These are phyloP conservation scores for Melanogrammus aeglefinus DNA, from an alignment of 2,797 vertebrate species.

Conservation along the genomic window DNA sequence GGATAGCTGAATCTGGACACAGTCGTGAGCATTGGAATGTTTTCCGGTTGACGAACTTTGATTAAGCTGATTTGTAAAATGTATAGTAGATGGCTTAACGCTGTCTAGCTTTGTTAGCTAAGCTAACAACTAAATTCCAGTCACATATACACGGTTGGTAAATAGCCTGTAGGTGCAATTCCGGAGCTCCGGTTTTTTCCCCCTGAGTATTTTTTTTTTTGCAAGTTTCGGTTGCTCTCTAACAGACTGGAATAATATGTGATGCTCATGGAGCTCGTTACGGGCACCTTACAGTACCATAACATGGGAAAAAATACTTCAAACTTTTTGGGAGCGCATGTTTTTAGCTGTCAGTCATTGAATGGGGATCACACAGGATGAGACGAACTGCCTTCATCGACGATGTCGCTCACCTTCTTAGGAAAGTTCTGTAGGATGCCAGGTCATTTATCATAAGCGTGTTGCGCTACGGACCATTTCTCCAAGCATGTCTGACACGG, in stretches of 20 bases:
- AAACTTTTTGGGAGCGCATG: constrained; percentile 26
- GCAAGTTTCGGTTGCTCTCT: not conserved
- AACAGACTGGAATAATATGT: not conserved
- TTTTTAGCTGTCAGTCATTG: constrained; percentile 13
- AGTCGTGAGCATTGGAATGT: not conserved
- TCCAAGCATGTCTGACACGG: constrained; percentile 72
- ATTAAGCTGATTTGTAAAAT: constrained; percentile 22
- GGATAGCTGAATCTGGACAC: not conserved
- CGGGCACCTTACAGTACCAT: constrained; percentile 9
- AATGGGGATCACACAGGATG: not conserved
- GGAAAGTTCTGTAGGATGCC: constrained; percentile 19
- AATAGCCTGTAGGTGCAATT: constrained; percentile 4
- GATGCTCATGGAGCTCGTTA: not conserved
- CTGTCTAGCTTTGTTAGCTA: constrained; percentile 49
- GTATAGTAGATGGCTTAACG: constrained; percentile 20
- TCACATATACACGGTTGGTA: constrained; percentile 22
- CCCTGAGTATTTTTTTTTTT: not conserved
- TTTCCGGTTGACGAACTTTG: constrained; percentile 41
- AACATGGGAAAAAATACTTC: constrained; percentile 33
- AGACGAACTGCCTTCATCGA: constrained; percentile 26
- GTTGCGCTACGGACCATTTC: constrained; percentile 24
- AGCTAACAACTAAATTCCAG: constrained; percentile 27
- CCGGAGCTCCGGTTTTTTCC: not conserved
- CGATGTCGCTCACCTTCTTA: constrained; percentile 3
- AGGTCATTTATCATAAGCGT: constrained; percentile 23